These are phyloP conservation scores for Oreotrochilus melanogaster DNA, from an alignment of 2,113 vertebrate genomes.

Conservation along the genomic window DNA sequence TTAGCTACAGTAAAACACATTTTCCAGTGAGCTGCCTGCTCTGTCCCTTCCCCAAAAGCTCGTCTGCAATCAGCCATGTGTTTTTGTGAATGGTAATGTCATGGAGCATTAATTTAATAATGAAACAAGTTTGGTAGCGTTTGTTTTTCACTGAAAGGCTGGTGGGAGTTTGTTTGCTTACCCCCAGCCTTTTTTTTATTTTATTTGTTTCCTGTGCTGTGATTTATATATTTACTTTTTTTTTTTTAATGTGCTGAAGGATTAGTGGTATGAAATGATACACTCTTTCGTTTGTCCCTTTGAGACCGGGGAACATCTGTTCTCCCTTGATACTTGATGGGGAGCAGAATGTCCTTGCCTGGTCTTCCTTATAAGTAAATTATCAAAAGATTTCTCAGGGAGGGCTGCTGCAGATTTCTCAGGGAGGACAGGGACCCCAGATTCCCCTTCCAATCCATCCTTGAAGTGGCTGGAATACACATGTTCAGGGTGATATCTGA, in stretches of 20 bases:
- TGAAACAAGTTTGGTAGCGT: neutral
- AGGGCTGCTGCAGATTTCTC: neutral
- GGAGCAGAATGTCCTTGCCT: constrained; percentile 40
- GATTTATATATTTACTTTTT: neutral
- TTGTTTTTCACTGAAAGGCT: neutral
- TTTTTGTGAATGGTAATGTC: neutral
- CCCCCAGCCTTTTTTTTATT: neutral
- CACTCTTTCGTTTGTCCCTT: neutral
- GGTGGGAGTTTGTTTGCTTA: neutral
- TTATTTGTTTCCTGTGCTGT: neutral
- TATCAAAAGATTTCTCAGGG: neutral
- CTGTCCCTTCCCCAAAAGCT: neutral
- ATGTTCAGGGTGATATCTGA: fast-evolving
- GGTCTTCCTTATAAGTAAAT: constrained; percentile 36
- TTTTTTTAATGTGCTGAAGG: neutral
- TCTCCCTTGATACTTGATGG: constrained; percentile 12
- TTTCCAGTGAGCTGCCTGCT: neutral
- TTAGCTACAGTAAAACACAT: neutral
- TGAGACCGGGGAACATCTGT: constrained; percentile 35
- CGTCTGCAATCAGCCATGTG: neutral
- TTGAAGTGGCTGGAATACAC: neutral
- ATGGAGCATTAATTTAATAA: neutral
- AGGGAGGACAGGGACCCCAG: neutral
- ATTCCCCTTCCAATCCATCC: fast-evolving
- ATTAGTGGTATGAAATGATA: neutral